Evolutionary conservation across 2,113 vertebrate genomes (phyloP).

Genomic region (Pelecanus crispus): DNA sequence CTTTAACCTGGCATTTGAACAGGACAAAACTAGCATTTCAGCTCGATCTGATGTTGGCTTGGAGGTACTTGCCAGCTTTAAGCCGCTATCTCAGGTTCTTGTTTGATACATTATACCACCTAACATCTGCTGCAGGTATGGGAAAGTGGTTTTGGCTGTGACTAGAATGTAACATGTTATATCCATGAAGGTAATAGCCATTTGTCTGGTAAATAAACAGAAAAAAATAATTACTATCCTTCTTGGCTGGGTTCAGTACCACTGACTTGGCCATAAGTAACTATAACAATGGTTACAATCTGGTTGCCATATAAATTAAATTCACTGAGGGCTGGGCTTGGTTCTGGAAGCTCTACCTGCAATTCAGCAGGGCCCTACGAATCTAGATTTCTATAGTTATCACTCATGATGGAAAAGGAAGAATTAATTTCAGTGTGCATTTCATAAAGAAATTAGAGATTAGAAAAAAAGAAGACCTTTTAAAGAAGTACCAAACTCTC

Average conservation of each 20-base stretch:
- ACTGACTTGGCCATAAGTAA: background rate
- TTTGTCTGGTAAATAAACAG: background rate
- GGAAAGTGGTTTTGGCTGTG: background rate
- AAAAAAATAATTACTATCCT: background rate
- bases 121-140: background rate
- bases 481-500: background rate
- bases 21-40: background rate
- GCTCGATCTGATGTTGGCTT: background rate
- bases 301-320: accelerated
- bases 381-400: background rate
- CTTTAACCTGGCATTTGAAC: background rate
- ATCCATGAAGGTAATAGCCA: background rate
- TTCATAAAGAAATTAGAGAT: background rate
- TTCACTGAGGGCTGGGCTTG: background rate
- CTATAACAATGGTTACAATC: background rate
- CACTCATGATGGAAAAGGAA: background rate
- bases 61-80: background rate
- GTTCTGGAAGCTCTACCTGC: background rate
- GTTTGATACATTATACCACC: background rate
- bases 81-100: background rate
- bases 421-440: background rate
- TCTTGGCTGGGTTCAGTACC: background rate
- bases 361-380: background rate
- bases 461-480: background rate
- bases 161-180: background rate